Evolutionary conservation across 2,888 invertebrate genomes (phyloP).

Genomic region (Ceraclea dissimilis): DNA sequence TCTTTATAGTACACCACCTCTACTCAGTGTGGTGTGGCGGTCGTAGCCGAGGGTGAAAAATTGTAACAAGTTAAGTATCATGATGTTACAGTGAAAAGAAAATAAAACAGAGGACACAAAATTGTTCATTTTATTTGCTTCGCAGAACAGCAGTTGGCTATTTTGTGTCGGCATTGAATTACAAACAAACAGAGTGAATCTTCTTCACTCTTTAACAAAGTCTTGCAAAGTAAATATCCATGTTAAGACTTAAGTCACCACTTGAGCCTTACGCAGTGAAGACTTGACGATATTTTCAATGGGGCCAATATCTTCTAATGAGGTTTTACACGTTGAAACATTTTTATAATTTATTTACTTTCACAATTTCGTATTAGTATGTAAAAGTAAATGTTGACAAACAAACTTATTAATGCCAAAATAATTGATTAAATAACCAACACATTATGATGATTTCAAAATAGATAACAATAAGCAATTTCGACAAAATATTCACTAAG

Average conservation of each 20-base stretch:
- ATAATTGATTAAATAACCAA: too few species aligned
- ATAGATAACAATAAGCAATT: too few species aligned
- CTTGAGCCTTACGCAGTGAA: constrained; percentile 18
- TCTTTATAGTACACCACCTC: too few species aligned
- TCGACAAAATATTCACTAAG: too few species aligned
- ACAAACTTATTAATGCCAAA: too few species aligned
- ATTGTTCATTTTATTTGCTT: constrained; percentile 18
- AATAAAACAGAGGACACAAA: constrained; percentile 12
- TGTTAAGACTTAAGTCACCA: constrained; percentile 25
- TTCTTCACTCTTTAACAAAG: constrained; percentile 19
- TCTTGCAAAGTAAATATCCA: constrained; percentile 26
- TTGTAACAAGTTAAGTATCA: background rate
- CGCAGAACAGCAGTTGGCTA: constrained; percentile 3
- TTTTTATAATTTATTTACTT: too few species aligned
- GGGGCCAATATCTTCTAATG: background rate
- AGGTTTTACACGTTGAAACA: too few species aligned
- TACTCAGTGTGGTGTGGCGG: too few species aligned
- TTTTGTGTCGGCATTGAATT: constrained; percentile 21
- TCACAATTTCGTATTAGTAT: too few species aligned
- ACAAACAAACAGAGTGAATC: constrained; percentile 20
- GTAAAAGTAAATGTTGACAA: too few species aligned
- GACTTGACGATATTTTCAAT: constrained; percentile 17
- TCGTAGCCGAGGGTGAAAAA: background rate
- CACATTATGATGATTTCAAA: too few species aligned
- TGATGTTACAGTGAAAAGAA: background rate